Evolutionary conservation across 2,113 vertebrate genomes (phyloP).

Genomic region (Taurulus bubalis): DNA sequence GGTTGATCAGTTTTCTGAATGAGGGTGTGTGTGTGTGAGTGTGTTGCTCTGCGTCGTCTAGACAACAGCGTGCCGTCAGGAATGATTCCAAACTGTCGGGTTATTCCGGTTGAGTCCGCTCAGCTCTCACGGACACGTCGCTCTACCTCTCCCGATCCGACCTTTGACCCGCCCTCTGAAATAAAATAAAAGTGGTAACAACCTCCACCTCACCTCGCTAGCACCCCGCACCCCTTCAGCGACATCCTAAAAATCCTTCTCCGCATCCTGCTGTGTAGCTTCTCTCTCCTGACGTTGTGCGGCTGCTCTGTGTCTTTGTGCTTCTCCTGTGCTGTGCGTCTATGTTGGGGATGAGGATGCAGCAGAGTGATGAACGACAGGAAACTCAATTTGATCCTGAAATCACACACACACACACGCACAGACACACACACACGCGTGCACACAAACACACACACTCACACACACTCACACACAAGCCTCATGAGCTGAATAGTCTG

Average conservation of each 20-base stretch:
- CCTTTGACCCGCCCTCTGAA: neutral
- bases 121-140: neutral
- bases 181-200: neutral
- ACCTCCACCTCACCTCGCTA: neutral
- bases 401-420: conserved; percentile 18
- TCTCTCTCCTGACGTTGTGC: conserved; percentile 45
- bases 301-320: conserved; percentile 60
- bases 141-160: neutral
- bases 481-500: conserved; percentile 66
- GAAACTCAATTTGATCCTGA: conserved; percentile 43
- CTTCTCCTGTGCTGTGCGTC: conserved; percentile 61
- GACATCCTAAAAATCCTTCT: neutral
- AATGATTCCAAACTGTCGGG: neutral
- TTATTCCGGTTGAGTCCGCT: neutral
- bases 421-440: conserved; percentile 19
- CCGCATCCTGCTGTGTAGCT: neutral
- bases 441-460: conserved; percentile 32
- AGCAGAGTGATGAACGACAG: conserved; percentile 20
- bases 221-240: neutral
- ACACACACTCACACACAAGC: conserved; percentile 33
- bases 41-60: neutral
- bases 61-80: conserved; percentile 12
- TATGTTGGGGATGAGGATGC: conserved; percentile 25
- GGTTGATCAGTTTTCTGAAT: neutral
- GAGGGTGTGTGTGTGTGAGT: neutral